Base-by-base conservation (phyloP, 2,888 invertebrate genomes). In the Apomyelois bistriatella region DNA sequence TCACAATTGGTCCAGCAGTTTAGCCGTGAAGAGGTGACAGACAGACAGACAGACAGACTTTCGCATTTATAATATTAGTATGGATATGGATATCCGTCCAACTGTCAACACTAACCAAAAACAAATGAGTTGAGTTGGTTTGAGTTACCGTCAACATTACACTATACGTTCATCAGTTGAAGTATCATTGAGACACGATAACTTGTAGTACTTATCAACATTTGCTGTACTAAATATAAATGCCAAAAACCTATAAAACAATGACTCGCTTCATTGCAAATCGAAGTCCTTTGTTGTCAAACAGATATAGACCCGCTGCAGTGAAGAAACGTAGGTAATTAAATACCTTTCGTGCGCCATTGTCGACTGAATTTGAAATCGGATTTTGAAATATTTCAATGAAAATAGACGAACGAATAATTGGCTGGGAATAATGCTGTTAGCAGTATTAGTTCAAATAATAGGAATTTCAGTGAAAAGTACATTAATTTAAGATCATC, bases 261-360 rank as follows among this genome's bases (percentile, higher is more conserved):
- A 43, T 35, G 46, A 32, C 10, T 46, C 43, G 28, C 13, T 43
- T 30, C 46, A 46, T 32, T 46, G 30, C 46, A 32, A 46, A 46
- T 32, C 32, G 30, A 46, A 30, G 32, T 32, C 46, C 35, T 46
- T 46, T 46, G 46, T 46, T n/a, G 35, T 46, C 46, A 35, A 46
- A 46, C 32, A 46, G 46, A 35, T 15, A 32, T n/a, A 32, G 35
- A 43, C 15, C 10, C 32, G 16, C 10, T 50, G 49, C 49, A 50
- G 15, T 12, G 49, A 38, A 50, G 49, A 49, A 49, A 49, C 40
- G 49, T 46, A 38, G 38, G 35, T 47, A 50, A 50, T 50, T 50
- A 50, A 50, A 50, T 50, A 38, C 49, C 49, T 50, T 32, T 41
- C 32, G 13, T 16, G 38, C 37, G 36, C 30, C 38, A 40, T 50